These are phyloP conservation scores for Eumaeus atala DNA, from an alignment of 1,140 invertebrate genomes.

Conservation along the genomic window DNA sequence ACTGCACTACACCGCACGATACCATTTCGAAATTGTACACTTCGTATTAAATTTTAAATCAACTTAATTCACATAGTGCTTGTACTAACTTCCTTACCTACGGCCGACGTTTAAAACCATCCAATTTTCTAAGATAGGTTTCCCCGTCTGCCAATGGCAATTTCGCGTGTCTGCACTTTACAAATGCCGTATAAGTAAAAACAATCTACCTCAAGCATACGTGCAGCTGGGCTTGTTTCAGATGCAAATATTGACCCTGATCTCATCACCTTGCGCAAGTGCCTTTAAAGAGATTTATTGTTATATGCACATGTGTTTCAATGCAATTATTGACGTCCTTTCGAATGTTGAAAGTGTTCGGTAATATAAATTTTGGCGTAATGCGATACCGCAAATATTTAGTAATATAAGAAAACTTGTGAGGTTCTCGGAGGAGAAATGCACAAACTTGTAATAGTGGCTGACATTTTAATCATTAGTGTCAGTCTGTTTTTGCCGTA, in stretches of 20 bases:
- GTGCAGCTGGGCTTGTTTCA: conserved; percentile 14
- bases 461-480: too few species aligned
- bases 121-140: conserved; percentile 15
- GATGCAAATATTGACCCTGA: conserved; percentile 33
- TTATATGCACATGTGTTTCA: conserved; percentile 1
- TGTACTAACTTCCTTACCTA: conserved; percentile 2
- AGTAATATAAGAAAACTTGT: too few species aligned
- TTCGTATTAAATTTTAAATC: not conserved
- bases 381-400: too few species aligned
- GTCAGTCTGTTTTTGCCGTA: too few species aligned
- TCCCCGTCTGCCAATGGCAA: conserved; percentile 15
- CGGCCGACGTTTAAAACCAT: not conserved
- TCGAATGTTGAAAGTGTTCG: not conserved
- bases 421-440: too few species aligned
- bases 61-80: conserved; percentile 7
- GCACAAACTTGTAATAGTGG: too few species aligned
- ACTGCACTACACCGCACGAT: too few species aligned
- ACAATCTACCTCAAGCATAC: conserved; percentile 11
- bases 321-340: conserved; percentile 16
- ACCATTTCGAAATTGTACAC: too few species aligned
- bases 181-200: not conserved
- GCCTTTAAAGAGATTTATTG: conserved; percentile 5
- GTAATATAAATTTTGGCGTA: conserved; percentile 3
- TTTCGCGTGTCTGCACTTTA: conserved; percentile 20
- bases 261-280: conserved; percentile 28